Percentiles rank a stretch among this genome's conserved stretches.
These are phyloP conservation scores for Poecilia wingei DNA, from an alignment of 2,797 vertebrate species.

Conservation along the genomic window DNA sequence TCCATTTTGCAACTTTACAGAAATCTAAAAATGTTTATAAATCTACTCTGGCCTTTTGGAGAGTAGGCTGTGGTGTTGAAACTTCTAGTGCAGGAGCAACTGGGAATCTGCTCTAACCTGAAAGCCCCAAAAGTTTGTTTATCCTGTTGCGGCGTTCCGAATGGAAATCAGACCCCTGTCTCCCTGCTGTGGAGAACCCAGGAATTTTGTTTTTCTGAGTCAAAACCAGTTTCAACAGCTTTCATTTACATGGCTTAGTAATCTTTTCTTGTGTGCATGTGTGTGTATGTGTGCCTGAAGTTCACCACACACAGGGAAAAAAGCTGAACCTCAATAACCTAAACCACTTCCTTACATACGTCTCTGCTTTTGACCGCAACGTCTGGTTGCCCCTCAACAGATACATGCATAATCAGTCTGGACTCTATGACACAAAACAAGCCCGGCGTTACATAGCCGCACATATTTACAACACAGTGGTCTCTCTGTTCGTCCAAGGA, in stretches of 20 bases:
- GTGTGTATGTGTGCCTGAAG: constrained; percentile 40
- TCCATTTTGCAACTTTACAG: constrained; percentile 43
- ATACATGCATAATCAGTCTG: constrained; percentile 64
- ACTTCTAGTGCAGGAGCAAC: constrained; percentile 16
- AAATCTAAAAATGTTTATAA: constrained; percentile 5
- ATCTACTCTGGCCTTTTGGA: constrained; percentile 13
- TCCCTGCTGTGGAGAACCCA: constrained; percentile 66
- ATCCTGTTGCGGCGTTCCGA: constrained; percentile 58
- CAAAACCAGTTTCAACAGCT: constrained; percentile 56
- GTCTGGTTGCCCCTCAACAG: constrained; percentile 52
- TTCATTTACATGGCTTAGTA: constrained; percentile 54
- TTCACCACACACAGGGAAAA: constrained; percentile 66
- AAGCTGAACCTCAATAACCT: constrained; percentile 71
- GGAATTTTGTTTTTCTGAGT: constrained; percentile 78
- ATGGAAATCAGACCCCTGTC: constrained; percentile 68
- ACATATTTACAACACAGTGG: constrained; percentile 47
- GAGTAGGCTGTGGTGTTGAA: constrained; percentile 15
- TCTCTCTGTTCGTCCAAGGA: constrained; percentile 37
- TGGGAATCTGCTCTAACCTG: constrained; percentile 41
- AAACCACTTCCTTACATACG: constrained; percentile 81
- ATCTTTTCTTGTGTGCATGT: constrained; percentile 48
- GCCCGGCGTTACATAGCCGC: constrained; percentile 33
- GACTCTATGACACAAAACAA: constrained; percentile 63
- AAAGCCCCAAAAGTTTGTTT: constrained; percentile 71
- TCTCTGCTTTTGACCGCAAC: constrained; percentile 66